Base-by-base conservation (phyloP, 2,113 vertebrate genomes). In the Sminthopsis crassicaudata region DNA sequence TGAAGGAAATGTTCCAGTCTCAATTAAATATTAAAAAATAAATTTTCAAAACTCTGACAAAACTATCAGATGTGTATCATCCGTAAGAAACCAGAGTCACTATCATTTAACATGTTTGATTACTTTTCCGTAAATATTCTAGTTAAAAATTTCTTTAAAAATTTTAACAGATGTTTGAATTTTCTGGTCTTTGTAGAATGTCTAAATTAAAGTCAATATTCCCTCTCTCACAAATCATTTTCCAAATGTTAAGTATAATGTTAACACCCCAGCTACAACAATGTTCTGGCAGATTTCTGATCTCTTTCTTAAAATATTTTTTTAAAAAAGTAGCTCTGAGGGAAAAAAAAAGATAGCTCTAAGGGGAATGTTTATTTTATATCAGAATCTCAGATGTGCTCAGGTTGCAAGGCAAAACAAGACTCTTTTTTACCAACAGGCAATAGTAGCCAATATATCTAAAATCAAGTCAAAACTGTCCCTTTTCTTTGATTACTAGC, bases 61-160 rank as follows among this genome's bases (percentile, higher is more conserved):
- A 97, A 95, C 95, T 94, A 97, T n/a, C 93, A 51, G 46, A 19
- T 90, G 88, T 57, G 50, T 92, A 93, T 93, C 88, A 91, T 91
- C 51, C 30, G 84, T 55, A 93, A 22, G 22, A 53, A 42, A 94
- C 90, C 0, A 95, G 92, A 54, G 94, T 95, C 95, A 36, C 90
- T 93, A 50, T 95, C 84, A 7, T 30, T 8, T 76, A 46, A 90
- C 91, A 42, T 24, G 95, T 88, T 92, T 91, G 89, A 26, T n/a
- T 52, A 9, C 42, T 7, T 53, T 91, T 89, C 92, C 46, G 36
- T 51, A 52, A 90, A 92, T 91, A 53, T 96, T 91, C 54, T 42
- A 22, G 36, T 92, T 89, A 89, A 91, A 92, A 46, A 30, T 90
- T 92, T 92, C 89, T 25, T 46, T 94, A 92, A 53, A 91, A 91